Evolutionary conservation across 2,888 invertebrate genomes (phyloP), one percentile per base, ranked within the genome.

Genomic region (Agonopterix arenella): DNA sequence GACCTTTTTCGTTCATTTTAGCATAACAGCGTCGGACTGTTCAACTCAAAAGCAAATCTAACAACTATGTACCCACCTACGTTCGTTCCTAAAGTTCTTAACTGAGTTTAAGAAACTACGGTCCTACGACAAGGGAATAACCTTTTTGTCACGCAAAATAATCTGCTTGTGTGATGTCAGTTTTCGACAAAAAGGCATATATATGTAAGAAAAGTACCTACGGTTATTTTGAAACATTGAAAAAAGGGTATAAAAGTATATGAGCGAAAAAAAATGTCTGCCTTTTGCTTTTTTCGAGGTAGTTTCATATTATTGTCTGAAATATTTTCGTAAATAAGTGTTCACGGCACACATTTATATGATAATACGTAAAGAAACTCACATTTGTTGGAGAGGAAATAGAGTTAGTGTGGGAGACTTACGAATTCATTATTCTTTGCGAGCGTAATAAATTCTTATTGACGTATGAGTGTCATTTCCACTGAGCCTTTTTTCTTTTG

Each of bases 261-360:
- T 28, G 28, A 28, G 28, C 4, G 28, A 28, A 28, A 28, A 28
- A 38, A 46, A 2, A 37, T 38, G n/a, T 10, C 13, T 9, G 43
- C 11, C 43, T 43, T 11, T 43, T 43, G 11, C 8, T 43, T 43
- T 37, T 46, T 37, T 11, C 13, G 10, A 7, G 36, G 7, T 37
- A 46, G 43, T 43, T 13, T 43, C 16, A 37, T 46, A n/a, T 46
- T 36, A 37, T 36, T 36, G 66, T 70, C 66, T 63, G 51, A 59
- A 60, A 65, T 68, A 68, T 72, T 68, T 62, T 63, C 62, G 67
- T 66, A 51, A 66, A 65, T 28, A 62, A 63, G 54, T 60, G 61
- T 60, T 66, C 57, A 61, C 61, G 61, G 67, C 72, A 72, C 65
- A 57, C 72, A 68, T 73, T 75, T 72, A 55, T 74, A 76, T 77